These are phyloP conservation scores for Linurgus olivaceus DNA, from an alignment of 2,797 vertebrate species.

Conservation along the genomic window DNA sequence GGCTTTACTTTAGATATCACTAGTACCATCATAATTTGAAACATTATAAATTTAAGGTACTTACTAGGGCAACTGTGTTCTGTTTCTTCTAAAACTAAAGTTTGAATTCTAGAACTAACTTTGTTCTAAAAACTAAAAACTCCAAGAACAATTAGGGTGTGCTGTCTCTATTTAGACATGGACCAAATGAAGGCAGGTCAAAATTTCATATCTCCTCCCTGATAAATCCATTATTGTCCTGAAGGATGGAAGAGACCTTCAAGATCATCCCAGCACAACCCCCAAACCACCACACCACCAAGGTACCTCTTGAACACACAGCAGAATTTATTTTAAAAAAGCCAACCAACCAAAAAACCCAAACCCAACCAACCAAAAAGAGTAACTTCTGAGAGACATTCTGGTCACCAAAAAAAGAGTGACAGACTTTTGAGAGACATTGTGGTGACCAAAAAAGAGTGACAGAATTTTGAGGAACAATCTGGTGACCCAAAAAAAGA, in stretches of 20 bases:
- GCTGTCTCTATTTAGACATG: fast-evolving
- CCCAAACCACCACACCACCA: not conserved
- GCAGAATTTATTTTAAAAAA: not conserved
- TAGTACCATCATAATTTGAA: not conserved
- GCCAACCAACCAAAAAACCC: not conserved
- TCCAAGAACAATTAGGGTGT: not conserved
- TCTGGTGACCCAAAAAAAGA: not conserved
- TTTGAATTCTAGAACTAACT: not conserved
- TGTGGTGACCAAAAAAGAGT: too few relatives aligned
- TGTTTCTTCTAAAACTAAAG: not conserved
- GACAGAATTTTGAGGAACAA: too few relatives aligned
- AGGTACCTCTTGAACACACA: fast-evolving
- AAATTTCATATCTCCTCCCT: not conserved
- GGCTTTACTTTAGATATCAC: not conserved
- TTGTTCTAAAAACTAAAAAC: not conserved
- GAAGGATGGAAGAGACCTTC: not conserved
- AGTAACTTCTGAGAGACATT: not conserved
- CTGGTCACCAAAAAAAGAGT: too few relatives aligned
- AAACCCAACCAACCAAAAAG: not conserved
- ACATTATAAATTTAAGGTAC: not conserved
- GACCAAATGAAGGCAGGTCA: fast-evolving
- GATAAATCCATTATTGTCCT: not conserved
- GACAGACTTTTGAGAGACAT: too few relatives aligned
- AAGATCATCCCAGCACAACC: not conserved
- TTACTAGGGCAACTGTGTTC: not conserved